Evolutionary conservation across 2,113 vertebrate species (phyloP).

Genomic region (Nanorana parkeri): DNA sequence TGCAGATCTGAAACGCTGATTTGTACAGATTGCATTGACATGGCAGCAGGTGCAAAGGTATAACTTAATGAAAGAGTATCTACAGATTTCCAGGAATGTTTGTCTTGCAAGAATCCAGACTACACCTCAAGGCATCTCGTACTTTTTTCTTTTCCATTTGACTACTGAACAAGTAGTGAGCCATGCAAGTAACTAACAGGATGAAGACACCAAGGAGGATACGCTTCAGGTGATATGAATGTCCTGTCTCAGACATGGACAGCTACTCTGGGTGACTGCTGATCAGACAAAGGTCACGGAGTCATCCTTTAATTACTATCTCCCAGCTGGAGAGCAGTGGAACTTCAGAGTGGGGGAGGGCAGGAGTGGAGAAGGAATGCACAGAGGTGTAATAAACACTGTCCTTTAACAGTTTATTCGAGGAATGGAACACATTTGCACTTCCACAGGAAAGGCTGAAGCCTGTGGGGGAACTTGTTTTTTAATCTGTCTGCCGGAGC

Average conservation of each 20-base stretch:
- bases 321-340: conserved; percentile 69
- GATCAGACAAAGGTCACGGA: conserved; percentile 71
- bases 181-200: not conserved
- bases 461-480: not conserved
- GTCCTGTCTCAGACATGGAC: conserved; percentile 68
- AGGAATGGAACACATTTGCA: conserved; percentile 68
- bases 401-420: conserved; percentile 68
- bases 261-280: conserved; percentile 68
- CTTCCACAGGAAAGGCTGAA: conserved; percentile 26
- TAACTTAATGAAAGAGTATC: too few species aligned
- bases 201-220: conserved; percentile 25
- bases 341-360: conserved; percentile 61
- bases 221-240: conserved; percentile 1
- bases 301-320: conserved; percentile 77
- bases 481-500: not conserved
- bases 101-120: not conserved
- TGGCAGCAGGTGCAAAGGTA: too few species aligned
- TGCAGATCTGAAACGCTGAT: too few species aligned
- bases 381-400: conserved; percentile 73
- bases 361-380: conserved; percentile 65
- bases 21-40: too few species aligned
- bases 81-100: not conserved
- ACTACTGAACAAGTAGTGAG: not conserved
- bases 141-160: not conserved
- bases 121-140: not conserved